Evolutionary conservation across 2,797 vertebrate genomes (phyloP).

Genomic region (Notoglanidium macrostoma): DNA sequence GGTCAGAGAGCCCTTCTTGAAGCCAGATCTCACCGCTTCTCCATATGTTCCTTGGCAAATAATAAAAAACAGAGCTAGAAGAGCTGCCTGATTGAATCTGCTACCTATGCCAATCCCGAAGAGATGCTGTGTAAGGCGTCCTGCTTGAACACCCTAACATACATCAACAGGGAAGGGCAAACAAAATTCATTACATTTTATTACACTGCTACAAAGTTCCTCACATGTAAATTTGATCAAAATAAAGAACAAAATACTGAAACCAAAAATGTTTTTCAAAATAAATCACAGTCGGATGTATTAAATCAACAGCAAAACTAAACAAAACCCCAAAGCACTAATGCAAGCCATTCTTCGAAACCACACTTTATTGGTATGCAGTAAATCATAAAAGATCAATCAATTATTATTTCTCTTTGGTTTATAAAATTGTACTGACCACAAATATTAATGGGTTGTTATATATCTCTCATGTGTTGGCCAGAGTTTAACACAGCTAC

Average conservation of each 20-base stretch:
- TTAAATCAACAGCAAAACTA: neutral
- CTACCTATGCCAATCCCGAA: conserved; percentile 50
- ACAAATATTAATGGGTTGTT: conserved; percentile 1
- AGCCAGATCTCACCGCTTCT: conserved; percentile 76
- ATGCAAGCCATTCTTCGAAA: neutral
- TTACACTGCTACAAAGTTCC: neutral
- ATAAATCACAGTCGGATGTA: neutral
- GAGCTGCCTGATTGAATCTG: conserved; percentile 67
- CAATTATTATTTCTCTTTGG: neutral
- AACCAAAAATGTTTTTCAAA: neutral
- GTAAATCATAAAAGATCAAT: neutral
- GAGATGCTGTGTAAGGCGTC: conserved; percentile 6
- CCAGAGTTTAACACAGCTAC: neutral
- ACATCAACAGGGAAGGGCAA: neutral
- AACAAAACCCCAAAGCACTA: no score
- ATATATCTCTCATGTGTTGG: neutral
- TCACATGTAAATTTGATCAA: neutral
- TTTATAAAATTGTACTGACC: conserved; percentile 5
- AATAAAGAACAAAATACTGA: neutral
- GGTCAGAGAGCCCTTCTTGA: conserved; percentile 80
- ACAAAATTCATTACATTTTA: neutral
- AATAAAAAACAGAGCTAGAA: conserved; percentile 66
- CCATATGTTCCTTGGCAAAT: conserved; percentile 71
- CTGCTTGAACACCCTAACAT: neutral
- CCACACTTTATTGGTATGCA: neutral